A percentile compares a stretch with the other conserved stretches of the same genome.
These are phyloP conservation scores for Microplitis demolitor DNA, from an alignment of 1,140 invertebrate species.

Conservation along the genomic window DNA sequence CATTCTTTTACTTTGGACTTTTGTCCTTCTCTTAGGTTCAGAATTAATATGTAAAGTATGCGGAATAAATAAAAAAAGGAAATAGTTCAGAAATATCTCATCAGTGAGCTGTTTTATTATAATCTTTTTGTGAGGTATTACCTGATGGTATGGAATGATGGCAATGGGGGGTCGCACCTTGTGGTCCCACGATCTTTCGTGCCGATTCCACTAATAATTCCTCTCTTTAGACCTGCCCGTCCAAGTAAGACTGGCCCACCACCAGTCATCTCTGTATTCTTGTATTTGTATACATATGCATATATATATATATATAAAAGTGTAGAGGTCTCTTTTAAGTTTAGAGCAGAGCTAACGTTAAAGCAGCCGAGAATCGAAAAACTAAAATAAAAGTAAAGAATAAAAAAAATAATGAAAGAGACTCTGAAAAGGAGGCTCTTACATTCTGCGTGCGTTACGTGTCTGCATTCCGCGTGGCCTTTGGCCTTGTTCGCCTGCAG, in stretches of 20 bases:
- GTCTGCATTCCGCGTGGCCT: constrained; percentile 56
- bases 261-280: not conserved
- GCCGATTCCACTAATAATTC: constrained; percentile 53
- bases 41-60: too few relatives aligned
- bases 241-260: not conserved
- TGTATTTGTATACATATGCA: too few relatives aligned
- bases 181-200: constrained; percentile 30
- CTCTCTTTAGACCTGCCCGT: constrained; percentile 32
- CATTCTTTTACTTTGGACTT: too few relatives aligned
- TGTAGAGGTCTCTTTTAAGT: too few relatives aligned
- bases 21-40: too few relatives aligned
- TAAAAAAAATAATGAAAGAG: constrained; percentile 10
- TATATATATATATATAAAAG: too few relatives aligned
- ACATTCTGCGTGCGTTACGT: constrained; percentile 56
- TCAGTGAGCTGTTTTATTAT: not conserved
- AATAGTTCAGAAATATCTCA: not conserved
- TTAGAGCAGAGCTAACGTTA: not conserved
- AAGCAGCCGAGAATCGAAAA: not conserved
- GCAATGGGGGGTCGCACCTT: constrained; percentile 45
- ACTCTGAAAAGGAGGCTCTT: constrained; percentile 12
- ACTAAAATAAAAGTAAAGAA: not conserved
- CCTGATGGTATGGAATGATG: constrained; percentile 33
- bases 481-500: constrained; percentile 35
- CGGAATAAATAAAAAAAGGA: not conserved
- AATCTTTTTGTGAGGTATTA: constrained; percentile 21